These are phyloP conservation scores for Anabas testudineus DNA, from an alignment of 2,797 vertebrate genomes.

Conservation along the genomic window DNA sequence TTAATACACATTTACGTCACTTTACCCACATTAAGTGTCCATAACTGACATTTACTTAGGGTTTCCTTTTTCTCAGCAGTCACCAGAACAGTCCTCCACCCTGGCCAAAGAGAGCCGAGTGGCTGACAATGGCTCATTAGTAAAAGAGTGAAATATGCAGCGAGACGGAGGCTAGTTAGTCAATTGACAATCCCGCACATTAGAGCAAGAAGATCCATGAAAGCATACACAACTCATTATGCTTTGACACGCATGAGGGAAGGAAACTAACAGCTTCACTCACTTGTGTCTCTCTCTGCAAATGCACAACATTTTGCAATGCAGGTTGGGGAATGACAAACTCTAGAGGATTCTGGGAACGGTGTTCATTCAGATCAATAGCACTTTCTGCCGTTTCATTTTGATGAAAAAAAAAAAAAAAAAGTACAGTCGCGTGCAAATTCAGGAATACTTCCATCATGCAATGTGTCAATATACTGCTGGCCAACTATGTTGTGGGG, in stretches of 20 bases:
- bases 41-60: slow-evolving; percentile 26
- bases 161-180: slow-evolving; percentile 52
- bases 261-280: slow-evolving; percentile 47
- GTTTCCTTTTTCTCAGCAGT: slow-evolving; percentile 42
- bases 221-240: slow-evolving; percentile 54
- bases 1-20: neutral
- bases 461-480: slow-evolving; percentile 55
- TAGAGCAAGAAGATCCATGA: slow-evolving; percentile 48
- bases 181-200: slow-evolving; percentile 54
- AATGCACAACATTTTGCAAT: slow-evolving; percentile 29
- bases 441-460: slow-evolving; percentile 17
- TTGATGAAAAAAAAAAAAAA: slow-evolving; percentile 18
- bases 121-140: slow-evolving; percentile 69
- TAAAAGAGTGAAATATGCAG: slow-evolving; percentile 51
- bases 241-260: slow-evolving; percentile 20
- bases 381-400: slow-evolving; percentile 21
- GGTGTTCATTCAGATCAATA: slow-evolving; percentile 31
- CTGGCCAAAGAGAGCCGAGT: slow-evolving; percentile 42
- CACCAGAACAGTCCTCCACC: slow-evolving; percentile 38
- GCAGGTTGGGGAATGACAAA: slow-evolving; percentile 23
- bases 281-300: slow-evolving; percentile 22
- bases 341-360: slow-evolving; percentile 25
- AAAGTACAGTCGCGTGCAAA: slow-evolving; percentile 23
- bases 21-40: slow-evolving; percentile 29
- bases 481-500: slow-evolving; percentile 42